phyloP scores from a whole-genome alignment of 2,113 vertebrate species.

The Urocolius indicus region DNA sequence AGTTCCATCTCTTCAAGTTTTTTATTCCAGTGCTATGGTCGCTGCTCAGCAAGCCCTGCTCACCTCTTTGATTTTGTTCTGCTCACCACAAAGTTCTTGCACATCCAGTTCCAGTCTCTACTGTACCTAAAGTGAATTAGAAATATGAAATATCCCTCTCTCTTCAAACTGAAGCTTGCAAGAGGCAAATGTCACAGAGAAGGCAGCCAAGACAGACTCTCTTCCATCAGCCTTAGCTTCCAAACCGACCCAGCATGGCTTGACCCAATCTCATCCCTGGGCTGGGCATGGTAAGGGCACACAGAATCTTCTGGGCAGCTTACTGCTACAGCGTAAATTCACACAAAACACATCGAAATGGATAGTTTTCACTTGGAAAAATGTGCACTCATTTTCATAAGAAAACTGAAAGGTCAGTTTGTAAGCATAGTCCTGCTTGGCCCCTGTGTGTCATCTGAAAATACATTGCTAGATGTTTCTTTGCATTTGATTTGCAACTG shows the following conservation, averaged over 20 bases:
- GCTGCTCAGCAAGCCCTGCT: neutral
- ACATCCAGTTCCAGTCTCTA: neutral
- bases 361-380: neutral
- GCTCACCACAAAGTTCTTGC: neutral
- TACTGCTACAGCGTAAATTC: neutral
- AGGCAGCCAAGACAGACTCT: neutral
- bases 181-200: neutral
- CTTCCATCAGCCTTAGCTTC: neutral
- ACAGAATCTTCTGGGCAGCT: neutral
- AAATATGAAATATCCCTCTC: neutral
- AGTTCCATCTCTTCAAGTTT: neutral
- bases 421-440: neutral
- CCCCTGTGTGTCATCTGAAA: neutral
- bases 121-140: neutral
- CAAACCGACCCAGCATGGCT: neutral
- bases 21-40: neutral
- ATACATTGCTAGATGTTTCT: neutral
- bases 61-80: neutral
- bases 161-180: neutral
- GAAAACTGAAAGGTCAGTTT: neutral
- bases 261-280: neutral
- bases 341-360: neutral
- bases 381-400: neutral
- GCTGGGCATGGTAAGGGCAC: neutral
- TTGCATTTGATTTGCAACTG: neutral